These are phyloP conservation scores for Fragum whitleyi DNA, from an alignment of 2,888 invertebrate species.

Conservation along the genomic window DNA sequence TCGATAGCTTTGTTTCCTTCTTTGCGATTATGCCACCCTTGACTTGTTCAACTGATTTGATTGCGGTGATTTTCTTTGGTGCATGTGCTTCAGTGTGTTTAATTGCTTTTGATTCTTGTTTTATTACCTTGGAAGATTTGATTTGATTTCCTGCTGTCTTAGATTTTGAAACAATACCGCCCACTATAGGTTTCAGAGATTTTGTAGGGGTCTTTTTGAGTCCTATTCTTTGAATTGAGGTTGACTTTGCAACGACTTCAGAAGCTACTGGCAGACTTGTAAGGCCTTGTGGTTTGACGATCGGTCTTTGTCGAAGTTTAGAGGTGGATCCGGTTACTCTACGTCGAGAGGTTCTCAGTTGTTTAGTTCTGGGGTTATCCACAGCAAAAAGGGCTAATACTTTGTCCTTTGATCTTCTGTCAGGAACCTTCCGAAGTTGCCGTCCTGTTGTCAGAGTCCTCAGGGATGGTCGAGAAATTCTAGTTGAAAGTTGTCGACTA, in stretches of 20 bases:
- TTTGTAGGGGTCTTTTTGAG: not conserved
- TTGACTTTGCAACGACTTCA: not conserved
- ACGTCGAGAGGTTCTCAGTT: not conserved
- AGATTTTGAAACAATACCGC: not conserved
- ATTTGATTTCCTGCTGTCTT: not conserved
- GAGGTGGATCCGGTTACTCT: not conserved
- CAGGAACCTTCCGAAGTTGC: too few species aligned
- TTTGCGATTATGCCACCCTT: not conserved
- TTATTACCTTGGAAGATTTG: not conserved
- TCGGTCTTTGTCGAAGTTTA: not conserved
- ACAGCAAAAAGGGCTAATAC: conserved; percentile 2
- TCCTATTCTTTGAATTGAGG: not conserved
- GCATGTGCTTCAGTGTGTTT: too few species aligned
- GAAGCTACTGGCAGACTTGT: not conserved
- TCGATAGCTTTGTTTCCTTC: not conserved
- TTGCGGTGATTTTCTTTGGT: too few species aligned
- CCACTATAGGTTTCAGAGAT: not conserved
- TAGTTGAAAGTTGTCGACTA: not conserved
- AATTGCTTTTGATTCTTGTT: not conserved
- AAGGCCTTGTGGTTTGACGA: not conserved
- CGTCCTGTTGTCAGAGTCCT: not conserved
- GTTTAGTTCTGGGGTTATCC: not conserved
- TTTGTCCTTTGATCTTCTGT: not conserved
- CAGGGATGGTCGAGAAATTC: not conserved
- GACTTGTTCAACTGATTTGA: too few species aligned